Evolutionary conservation across 2,113 vertebrate species (phyloP).

Genomic region (Hoplias malabaricus): DNA sequence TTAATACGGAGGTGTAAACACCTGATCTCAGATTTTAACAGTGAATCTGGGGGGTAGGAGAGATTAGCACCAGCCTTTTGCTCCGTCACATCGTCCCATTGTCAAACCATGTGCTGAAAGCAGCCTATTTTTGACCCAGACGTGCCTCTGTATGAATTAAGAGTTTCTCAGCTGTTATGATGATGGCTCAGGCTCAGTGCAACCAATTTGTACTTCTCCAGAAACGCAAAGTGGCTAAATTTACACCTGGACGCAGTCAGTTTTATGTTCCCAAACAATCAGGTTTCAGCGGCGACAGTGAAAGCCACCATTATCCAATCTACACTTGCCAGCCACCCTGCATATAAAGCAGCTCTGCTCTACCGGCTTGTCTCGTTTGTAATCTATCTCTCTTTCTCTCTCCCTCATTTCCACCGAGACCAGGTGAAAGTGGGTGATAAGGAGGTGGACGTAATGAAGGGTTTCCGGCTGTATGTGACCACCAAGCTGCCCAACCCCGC

Average conservation of each 20-base stretch:
- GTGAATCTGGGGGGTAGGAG: neutral
- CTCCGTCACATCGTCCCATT: neutral
- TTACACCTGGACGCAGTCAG: neutral
- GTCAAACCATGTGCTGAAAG: constrained; percentile 8
- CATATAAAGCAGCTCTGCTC: neutral
- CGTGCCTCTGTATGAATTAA: neutral
- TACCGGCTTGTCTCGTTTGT: neutral
- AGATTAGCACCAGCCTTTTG: neutral
- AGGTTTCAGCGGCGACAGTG: neutral
- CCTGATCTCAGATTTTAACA: constrained; percentile 35
- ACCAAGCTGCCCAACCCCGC: constrained; percentile 91
- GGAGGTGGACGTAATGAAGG: constrained; percentile 89
- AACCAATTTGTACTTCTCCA: neutral
- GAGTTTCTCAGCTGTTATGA: neutral
- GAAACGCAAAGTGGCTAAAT: neutral
- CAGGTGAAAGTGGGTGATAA: constrained; percentile 97
- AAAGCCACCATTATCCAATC: neutral
- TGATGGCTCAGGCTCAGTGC: neutral
- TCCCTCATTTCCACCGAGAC: constrained; percentile 24
- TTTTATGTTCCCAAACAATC: neutral
- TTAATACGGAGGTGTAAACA: constrained; percentile 45
- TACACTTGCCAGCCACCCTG: neutral
- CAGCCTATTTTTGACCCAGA: neutral
- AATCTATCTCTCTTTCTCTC: constrained; percentile 32
- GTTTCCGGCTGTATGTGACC: constrained; percentile 91